These are phyloP conservation scores for Rhynchomys soricoides DNA, from an alignment of 2,113 vertebrate species.

Conservation along the genomic window DNA sequence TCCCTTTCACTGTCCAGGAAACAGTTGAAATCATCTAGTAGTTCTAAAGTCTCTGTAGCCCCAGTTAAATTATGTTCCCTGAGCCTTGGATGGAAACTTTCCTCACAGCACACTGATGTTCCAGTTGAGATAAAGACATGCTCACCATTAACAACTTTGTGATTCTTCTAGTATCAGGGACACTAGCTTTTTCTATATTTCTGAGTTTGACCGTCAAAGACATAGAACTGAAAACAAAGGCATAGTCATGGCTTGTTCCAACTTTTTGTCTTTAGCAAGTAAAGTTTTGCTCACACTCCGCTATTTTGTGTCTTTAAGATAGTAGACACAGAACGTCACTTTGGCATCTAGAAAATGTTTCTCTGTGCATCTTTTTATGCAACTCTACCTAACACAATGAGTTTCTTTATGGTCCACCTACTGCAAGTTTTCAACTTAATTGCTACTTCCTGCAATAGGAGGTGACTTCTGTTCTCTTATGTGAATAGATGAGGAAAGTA, in stretches of 20 bases:
- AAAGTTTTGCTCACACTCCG: not conserved
- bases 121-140: not conserved
- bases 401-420: too few relatives aligned
- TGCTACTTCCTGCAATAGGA: accelerated
- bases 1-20: not conserved
- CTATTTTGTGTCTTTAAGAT: not conserved
- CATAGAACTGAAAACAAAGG: not conserved
- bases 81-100: not conserved
- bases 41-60: not conserved
- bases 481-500: not conserved
- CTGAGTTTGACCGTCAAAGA: not conserved
- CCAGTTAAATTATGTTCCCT: accelerated
- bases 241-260: not conserved
- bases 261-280: not conserved
- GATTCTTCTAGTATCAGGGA: accelerated
- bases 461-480: not conserved
- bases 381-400: not conserved
- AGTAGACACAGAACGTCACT: not conserved
- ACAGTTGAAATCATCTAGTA: not conserved
- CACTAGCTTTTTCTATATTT: not conserved
- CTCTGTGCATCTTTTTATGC: too few relatives aligned
- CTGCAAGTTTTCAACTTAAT: not conserved
- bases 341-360: too few relatives aligned
- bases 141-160: not conserved
- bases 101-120: not conserved